Base-by-base conservation (phyloP, 2,888 invertebrate species). In the Sinopyrophorus schimmeli region DNA sequence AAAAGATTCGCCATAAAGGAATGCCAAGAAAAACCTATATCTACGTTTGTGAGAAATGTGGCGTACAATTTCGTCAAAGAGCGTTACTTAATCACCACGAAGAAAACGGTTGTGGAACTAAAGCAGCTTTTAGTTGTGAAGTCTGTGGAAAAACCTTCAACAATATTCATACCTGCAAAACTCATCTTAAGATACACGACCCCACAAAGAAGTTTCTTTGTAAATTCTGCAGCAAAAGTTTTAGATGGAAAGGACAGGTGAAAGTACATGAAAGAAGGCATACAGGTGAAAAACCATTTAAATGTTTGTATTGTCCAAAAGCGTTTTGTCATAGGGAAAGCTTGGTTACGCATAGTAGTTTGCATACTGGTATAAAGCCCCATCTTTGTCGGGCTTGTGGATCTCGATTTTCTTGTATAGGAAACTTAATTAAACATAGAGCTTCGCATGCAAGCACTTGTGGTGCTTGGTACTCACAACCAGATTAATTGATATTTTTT, bases 251-350 rank as follows among this genome's bases (percentile, higher is more conserved):
- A 52, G 71, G 69, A 4, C 71, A 73, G 50, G 53, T 71, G 17
- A 69, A 68, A 47, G 63, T 71, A 11, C 74, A 74, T 54, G 66
- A 68, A 56, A 67, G 75, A 15, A 69, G 71, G 1, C 78, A 78
- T 55, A 76, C 74, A 0, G 76, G 77, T 9, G 73, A 74, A 50
- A 77, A 77, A 51, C 77, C 78, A 2, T 78, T 73, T 55, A 72
- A 74, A 55, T 78, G 78, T 55, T 67, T 65, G 32, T 66, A 63
- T 47, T 70, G 68, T 41, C 64, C 66, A 1, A 70, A 68, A 48
- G 63, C 71, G 7, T 77, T 77, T 62, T 69, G 72, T 1, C 73
- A 77, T 61, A 69, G 75, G 1, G 76, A 76, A 59, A 76, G 75
- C 58, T 66, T 76, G 28, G 68, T 75, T 1, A 75, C 74, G 1